Evolutionary conservation across 53 echinoderm and acorn worm species (phyloP), one percentile per base, ranked within the genome.

Genomic region (Holothuria scabra): DNA sequence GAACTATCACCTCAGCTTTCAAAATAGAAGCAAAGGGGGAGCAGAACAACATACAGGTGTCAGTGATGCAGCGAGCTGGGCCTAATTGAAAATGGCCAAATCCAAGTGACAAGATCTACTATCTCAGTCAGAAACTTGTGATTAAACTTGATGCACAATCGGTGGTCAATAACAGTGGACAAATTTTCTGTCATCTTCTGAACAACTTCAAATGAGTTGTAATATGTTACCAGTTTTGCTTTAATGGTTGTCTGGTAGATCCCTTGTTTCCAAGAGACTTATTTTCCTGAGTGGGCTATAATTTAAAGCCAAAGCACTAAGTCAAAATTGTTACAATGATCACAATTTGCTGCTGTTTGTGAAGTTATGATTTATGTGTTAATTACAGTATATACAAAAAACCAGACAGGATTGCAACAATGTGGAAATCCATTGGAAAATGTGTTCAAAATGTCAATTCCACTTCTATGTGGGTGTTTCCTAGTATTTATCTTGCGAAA

Each of bases 1-100:
- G n/a, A n/a, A n/a, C n/a, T n/a, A n/a, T n/a, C n/a, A n/a, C n/a
- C n/a, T n/a, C n/a, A n/a, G n/a, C n/a, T n/a, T n/a, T n/a, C n/a
- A n/a, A n/a, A 83, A 82, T 91, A 35, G 66, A 89, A 84, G 87
- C 87, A 35, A 34, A 72, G 89, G 84, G 86, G 31, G 67, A 82
- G 30, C 59, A 90, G 65, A 71, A 86, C 82, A 86, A 90, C 64
- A 70, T 38, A 34, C 86, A 90, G 66, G 85, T 86, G 74, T 89
- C 89, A 65, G 83, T 90, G 61, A 90, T 87, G 90, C 60, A 90
- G 65, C 83, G 44, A 33, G 90, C 83, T 74, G 90, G 90, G 41
- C 81, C 58, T 24, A 67, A 90, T 60, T 87, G 83, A 57, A 91
- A 88, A 64, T 68, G 88, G 91, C 87, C 87, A 69, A 29, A 83